Conservation (phyloP, 2,797 vertebrate genomes). For the Epinephelus malabaricus region DNA sequence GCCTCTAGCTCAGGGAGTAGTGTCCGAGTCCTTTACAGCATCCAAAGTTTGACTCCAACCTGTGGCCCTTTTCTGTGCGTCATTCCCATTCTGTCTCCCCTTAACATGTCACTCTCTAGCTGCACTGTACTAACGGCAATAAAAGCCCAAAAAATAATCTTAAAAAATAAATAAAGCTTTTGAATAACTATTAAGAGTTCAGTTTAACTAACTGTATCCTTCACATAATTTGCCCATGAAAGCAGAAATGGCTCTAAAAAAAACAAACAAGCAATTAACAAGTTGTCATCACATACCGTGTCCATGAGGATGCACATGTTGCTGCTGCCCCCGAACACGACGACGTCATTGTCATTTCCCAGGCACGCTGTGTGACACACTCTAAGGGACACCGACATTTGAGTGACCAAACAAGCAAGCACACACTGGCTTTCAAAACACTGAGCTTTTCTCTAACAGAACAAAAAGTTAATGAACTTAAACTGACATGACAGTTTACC, state of each 20-base stretch:
- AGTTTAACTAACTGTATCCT: no score
- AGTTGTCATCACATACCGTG: conserved; percentile 84
- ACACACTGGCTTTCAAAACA: neutral
- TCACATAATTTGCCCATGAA: neutral
- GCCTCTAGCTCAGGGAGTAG: no score
- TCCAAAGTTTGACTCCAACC: no score
- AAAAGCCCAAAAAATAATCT: no score
- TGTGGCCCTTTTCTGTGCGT: no score
- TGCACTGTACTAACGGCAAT: no score
- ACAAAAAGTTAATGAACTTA: neutral
- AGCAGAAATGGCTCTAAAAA: neutral
- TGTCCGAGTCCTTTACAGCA: no score
- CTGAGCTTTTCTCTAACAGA: neutral
- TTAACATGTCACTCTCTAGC: no score
- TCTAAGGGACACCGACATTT: conserved; percentile 73
- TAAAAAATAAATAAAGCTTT: no score
- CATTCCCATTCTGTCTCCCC: no score
- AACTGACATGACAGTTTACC: conserved; percentile 77
- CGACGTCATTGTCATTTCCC: conserved; percentile 91
- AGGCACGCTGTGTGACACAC: conserved; percentile 93
- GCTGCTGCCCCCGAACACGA: conserved; percentile 95
- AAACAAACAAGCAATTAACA: neutral
- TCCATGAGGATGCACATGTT: conserved; percentile 91
- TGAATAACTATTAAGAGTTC: no score
- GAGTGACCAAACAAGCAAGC: neutral